Evolutionary conservation across 2,113 vertebrate species (phyloP).

Genomic region (Nesogale talazaci): DNA sequence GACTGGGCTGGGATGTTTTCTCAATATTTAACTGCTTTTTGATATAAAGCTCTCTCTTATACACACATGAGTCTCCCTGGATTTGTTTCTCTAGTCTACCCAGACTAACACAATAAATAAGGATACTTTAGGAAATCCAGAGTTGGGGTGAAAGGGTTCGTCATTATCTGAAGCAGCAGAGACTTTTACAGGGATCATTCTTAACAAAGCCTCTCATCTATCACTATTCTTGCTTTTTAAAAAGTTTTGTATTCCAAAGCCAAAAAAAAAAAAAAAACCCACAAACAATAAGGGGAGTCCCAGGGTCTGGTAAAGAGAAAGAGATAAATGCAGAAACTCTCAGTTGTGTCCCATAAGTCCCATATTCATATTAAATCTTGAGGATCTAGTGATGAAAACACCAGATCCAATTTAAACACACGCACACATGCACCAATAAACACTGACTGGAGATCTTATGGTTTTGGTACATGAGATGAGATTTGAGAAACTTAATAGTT

Average conservation of each 20-base stretch:
- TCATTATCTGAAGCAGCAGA: neutral
- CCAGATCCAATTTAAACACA: neutral
- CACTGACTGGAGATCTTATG: neutral
- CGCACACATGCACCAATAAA: neutral
- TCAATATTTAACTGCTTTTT: too few species aligned
- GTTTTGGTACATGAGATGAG: neutral
- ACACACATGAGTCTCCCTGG: too few species aligned
- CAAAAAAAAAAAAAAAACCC: neutral
- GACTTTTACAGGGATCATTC: neutral
- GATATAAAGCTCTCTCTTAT: too few species aligned
- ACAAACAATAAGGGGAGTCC: neutral
- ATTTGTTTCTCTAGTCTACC: too few species aligned
- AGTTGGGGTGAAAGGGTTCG: slow-evolving; percentile 13
- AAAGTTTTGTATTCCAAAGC: neutral
- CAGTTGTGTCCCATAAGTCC: neutral
- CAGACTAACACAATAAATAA: neutral
- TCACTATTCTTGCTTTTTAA: neutral
- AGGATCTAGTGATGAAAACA: neutral
- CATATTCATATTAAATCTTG: neutral
- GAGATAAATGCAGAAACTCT: slow-evolving; percentile 8
- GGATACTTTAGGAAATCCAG: neutral
- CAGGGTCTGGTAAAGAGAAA: neutral
- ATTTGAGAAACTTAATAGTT: slow-evolving; percentile 15
- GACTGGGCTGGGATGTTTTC: too few species aligned
- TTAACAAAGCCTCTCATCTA: neutral